Evolutionary conservation across 2,888 invertebrate genomes (phyloP), one percentile per base, ranked within the genome.

Genomic region (Catocala sponsa): DNA sequence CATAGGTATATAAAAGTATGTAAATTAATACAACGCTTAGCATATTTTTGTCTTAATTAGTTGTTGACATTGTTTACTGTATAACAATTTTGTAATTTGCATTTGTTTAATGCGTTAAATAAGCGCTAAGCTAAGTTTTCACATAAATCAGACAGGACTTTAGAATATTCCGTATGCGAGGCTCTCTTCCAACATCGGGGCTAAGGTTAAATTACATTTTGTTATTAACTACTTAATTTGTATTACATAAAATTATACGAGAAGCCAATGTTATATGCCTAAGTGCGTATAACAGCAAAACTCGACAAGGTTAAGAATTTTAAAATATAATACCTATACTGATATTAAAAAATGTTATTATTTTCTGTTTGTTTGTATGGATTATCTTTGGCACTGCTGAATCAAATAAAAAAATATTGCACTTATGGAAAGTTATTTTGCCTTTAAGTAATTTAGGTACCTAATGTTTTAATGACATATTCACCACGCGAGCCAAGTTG

Each of bases 111-210:
- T 67, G 59, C 61, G 66, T 66, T 43, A 55, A 71, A 66, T 78
- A 64, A 71, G 70, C 70, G 66, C 67, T 70, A 72, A 69, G 70
- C 60, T 60, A 80, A 79, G 72, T 80, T 71, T 58, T 53, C 72
- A 65, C 77, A 80, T 80, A 80, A 80, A 80, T 80, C 79, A 80
- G 68, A 67, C 53, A 63, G 56, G 79, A 76, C 77, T 77, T 78
- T 74, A 55, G 56, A 70, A 72, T 65, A 72, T 65, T 74, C 61
- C 60, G 63, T 47, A 54, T 67, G 69, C 46, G 55, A 58, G 63
- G 65, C 68, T 66, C 63, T 51, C 47, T 55, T 33, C 56, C 49
- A 46, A 60, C 66, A 60, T 48, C 44, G 66, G 66, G 73, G 64
- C 57, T 68, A 55, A 68, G 64, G 64, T 71, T 59, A 75, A 68